These are phyloP conservation scores for Drosophila paulistorum DNA, from an alignment of 1,140 invertebrate genomes.

Conservation along the genomic window DNA sequence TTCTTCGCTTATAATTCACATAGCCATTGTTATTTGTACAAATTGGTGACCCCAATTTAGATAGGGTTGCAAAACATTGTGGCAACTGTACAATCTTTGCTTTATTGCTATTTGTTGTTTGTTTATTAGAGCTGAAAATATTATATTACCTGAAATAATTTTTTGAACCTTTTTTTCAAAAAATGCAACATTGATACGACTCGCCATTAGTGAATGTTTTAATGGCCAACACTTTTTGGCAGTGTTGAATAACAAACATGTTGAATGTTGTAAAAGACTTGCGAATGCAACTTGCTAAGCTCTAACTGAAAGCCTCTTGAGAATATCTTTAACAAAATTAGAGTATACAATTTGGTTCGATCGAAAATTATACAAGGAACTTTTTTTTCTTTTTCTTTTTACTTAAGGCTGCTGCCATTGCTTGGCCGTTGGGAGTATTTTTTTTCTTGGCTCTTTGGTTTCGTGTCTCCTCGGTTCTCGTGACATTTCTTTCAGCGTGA, in stretches of 20 bases:
- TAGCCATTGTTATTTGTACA: too few species aligned
- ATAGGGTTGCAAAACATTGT: too few species aligned
- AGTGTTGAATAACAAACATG: not conserved
- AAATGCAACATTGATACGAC: too few species aligned
- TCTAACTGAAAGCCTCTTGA: not conserved
- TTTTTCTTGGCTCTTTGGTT: slow-evolving; percentile 36
- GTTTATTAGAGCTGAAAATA: too few species aligned
- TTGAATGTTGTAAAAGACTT: not conserved
- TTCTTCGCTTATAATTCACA: not conserved
- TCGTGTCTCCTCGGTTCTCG: slow-evolving; percentile 46
- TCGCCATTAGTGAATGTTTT: too few species aligned
- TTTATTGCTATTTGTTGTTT: too few species aligned
- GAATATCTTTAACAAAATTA: slow-evolving; percentile 2
- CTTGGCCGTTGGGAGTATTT: slow-evolving; percentile 13
- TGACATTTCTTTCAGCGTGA: slow-evolving; percentile 43
- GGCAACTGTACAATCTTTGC: too few species aligned
- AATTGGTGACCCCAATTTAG: not conserved
- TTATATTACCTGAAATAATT: too few species aligned
- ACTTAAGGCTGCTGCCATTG: not conserved
- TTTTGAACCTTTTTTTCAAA: too few species aligned
- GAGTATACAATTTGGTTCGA: slow-evolving; percentile 9
- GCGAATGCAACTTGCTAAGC: not conserved
- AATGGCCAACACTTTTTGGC: not conserved
- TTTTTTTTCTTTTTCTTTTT: not conserved
- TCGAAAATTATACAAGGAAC: slow-evolving; percentile 1